Evolutionary conservation across 2,797 vertebrate genomes (phyloP), one percentile per base, ranked within the genome.

Genomic region (Pogoniulus pusillus): DNA sequence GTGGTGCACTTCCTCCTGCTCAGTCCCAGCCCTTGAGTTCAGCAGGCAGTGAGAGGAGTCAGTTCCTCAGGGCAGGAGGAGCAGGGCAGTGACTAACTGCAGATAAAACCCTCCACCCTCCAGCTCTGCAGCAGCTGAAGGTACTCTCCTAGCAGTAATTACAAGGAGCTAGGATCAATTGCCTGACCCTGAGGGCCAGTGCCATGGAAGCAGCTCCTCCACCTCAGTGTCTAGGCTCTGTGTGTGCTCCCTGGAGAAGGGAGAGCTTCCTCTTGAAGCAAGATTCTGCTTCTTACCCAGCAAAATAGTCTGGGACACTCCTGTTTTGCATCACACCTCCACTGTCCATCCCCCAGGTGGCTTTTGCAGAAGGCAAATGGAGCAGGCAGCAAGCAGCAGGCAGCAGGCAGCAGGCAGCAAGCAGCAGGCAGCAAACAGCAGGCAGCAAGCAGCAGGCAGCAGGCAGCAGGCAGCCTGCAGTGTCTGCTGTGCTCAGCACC

Each of bases 281-380:
- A 35, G 27, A 18, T 60, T 58, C 43, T 68, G 51, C 55, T 58
- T 20, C 66, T 71, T 26, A 7, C 12, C 10, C 30, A 10, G 47
- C 14, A 68, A n/a, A 79, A 27, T 11, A 8, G 19, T 27, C 23
- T 9, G 29, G 20, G 39, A 12, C 7, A 2, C 12, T 45, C 43
- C 6, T 19, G 0, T 16, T 62, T 51, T 57, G 47, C 20, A 2
- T 12, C 29, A 4, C 9, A 4, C 9, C 17, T 60, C 29, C 13
- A 1, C 41, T 22, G 0, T 2, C 41, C 13, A 2, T 9, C 1
- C 2, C 10, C 7, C 10, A 1, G 2, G 12, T 32, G 57, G 71
- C 16, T 70, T 70, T 39, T 64, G 63, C 45, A 7, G 12, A 2
- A 71, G 35, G 64, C 23, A 8, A 22, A 17, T 2, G 62, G n/a